Conservation (phyloP, 2,113 vertebrate genomes). For the Jacana jacana region DNA sequence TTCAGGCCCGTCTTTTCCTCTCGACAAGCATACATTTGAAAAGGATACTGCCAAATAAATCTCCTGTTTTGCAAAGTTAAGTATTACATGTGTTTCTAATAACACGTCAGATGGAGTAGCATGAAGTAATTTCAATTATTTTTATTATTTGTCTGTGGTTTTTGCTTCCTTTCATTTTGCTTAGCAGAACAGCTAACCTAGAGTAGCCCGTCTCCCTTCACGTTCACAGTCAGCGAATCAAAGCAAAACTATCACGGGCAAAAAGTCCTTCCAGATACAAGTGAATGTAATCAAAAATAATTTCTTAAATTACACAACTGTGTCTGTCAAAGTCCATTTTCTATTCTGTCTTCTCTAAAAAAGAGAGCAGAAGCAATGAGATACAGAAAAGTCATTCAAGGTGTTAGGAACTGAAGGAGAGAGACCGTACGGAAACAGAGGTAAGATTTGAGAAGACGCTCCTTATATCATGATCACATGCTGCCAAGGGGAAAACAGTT, state of each 20-base stretch:
- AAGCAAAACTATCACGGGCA: not conserved
- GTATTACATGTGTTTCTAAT: slow-evolving; percentile 52
- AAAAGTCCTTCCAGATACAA: not conserved
- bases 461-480: not conserved
- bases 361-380: not conserved
- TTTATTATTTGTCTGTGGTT: slow-evolving; percentile 54
- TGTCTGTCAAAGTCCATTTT: slow-evolving; percentile 1
- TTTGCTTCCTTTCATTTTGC: slow-evolving; percentile 52
- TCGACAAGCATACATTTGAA: slow-evolving; percentile 9
- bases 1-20: slow-evolving; percentile 41
- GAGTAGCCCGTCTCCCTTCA: not conserved
- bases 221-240: not conserved
- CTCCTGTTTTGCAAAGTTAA: slow-evolving; percentile 43
- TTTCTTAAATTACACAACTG: not conserved
- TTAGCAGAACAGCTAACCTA: slow-evolving; percentile 17
- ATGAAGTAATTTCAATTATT: slow-evolving; percentile 54
- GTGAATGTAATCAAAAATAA: not conserved
- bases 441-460: not conserved
- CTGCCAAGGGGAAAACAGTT: not conserved
- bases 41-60: slow-evolving; percentile 37
- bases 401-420: not conserved
- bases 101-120: slow-evolving; percentile 41
- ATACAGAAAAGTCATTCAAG: not conserved
- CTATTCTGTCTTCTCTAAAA: not conserved
- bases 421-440: not conserved